A percentile compares a stretch with the other conserved stretches of the same genome.
Conservation (phyloP, 2,797 vertebrate species). For the Poecile montanus region DNA sequence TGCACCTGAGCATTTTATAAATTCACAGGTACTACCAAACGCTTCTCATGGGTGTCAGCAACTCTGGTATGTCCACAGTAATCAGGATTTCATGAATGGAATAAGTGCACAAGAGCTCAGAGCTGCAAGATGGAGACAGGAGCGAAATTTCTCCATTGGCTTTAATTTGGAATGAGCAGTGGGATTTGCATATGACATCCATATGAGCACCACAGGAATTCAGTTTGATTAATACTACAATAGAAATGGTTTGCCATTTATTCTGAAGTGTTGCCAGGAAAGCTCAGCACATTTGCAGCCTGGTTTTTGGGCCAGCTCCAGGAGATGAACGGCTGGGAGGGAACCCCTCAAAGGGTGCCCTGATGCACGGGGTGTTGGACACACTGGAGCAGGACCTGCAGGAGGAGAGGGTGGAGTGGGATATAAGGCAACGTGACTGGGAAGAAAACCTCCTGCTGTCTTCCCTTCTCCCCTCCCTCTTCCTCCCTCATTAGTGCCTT, state of each 20-base stretch:
- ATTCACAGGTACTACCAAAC: not conserved
- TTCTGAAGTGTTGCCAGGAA: constrained; percentile 33
- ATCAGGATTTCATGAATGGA: not conserved
- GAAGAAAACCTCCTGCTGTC: not conserved
- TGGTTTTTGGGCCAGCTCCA: not conserved
- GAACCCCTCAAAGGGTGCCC: not conserved
- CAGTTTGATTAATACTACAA: constrained; percentile 29
- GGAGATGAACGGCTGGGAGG: not conserved
- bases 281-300: constrained; percentile 3
- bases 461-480: not conserved
- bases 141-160: not conserved
- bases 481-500: not conserved
- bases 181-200: constrained; percentile 46
- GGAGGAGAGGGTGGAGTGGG: not conserved
- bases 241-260: constrained; percentile 10
- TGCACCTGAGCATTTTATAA: not conserved
- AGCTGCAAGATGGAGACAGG: not conserved
- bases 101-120: not conserved
- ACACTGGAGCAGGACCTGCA: not conserved
- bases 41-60: not conserved
- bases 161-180: not conserved
- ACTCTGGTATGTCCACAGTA: not conserved
- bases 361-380: not conserved
- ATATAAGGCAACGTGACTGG: not conserved
- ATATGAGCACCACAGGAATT: constrained; percentile 45